Base-by-base conservation (phyloP, 2,113 vertebrate species). In the Gadus macrocephalus region DNA sequence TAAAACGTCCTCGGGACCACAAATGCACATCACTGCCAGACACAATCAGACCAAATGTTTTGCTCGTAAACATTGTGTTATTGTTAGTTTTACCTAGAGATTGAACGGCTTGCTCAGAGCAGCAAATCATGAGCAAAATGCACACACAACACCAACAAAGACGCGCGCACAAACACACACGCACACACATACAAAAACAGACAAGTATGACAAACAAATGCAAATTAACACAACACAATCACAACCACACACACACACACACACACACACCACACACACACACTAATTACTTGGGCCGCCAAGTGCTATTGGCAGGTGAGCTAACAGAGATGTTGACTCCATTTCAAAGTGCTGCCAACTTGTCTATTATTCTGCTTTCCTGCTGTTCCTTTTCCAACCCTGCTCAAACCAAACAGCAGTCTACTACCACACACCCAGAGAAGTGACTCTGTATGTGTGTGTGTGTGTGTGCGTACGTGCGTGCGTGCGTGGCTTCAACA, bases 1-100 rank as follows among this genome's bases (percentile, higher is more conserved):
- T 53, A 79, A 84, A 20, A 67, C 77, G 78, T 84, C 77, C 73
- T 89, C 85, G 82, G 56, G 78, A 80, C 81, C 72, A 67, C 81
- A 82, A 66, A n/a, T 49, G 61, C 68, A 62, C 17, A 66, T 74
- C 64, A 1, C 64, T 70, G 70, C 78, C 70, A 84, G 65, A 67
- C 19, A 62, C 66, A 83, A 79, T 78, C 68, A 78, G 61, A 69
- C 77, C 31, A 53, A 65, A 69, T 69, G 62, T 65, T 81, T 63
- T 42, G 28, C 62, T 76, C 68, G 66, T 77, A 71, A 77, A 79
- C 72, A 64, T 38, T 78, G 53, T 69, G 67, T 55, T 62, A 15
- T 63, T 42, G 11, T 55, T 55, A 16, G 15, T 55, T 68, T 78
- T 67, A 61, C 67, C 64, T 77, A 71, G 27, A 80, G 77, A 81